phyloP scores from a whole-genome alignment of 2,797 vertebrate species.

The Pogoniulus pusillus region DNA sequence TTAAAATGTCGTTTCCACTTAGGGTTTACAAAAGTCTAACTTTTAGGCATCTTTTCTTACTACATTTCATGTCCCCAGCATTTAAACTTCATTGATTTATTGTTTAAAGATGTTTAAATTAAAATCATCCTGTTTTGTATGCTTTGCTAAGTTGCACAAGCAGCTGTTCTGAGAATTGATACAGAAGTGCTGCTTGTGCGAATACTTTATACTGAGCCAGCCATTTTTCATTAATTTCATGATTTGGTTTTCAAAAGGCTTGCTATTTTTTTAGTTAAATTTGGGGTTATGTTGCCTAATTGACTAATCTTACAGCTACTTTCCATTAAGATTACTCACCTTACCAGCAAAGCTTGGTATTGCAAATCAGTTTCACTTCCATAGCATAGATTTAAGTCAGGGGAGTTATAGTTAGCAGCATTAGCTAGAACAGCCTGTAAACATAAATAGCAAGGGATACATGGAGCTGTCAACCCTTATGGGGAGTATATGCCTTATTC shows the following conservation, averaged over 20 bases:
- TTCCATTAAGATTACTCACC: not conserved
- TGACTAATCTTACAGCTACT: not conserved
- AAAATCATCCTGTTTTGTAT: not conserved
- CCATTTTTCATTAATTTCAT: not conserved
- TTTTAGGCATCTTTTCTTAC: constrained; percentile 57
- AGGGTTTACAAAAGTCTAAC: constrained; percentile 63
- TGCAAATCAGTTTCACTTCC: not conserved
- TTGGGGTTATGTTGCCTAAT: not conserved
- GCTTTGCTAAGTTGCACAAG: not conserved
- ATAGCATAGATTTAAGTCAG: not conserved
- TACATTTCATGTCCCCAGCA: constrained; percentile 45
- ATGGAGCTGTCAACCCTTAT: rapidly evolving
- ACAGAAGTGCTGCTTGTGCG: not conserved
- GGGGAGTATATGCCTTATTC: not conserved
- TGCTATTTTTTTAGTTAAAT: not conserved
- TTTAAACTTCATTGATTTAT: constrained; percentile 65
- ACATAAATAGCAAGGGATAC: not conserved
- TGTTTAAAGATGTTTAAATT: constrained; percentile 35
- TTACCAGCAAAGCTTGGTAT: not conserved
- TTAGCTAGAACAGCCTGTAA: not conserved
- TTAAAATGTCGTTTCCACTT: constrained; percentile 72
- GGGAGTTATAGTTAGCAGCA: not conserved
- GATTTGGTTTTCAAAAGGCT: not conserved
- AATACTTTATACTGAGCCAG: not conserved
- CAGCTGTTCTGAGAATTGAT: not conserved